Evolutionary conservation across 2,888 invertebrate genomes (phyloP).

Genomic region (Gnatocerus cornutus): DNA sequence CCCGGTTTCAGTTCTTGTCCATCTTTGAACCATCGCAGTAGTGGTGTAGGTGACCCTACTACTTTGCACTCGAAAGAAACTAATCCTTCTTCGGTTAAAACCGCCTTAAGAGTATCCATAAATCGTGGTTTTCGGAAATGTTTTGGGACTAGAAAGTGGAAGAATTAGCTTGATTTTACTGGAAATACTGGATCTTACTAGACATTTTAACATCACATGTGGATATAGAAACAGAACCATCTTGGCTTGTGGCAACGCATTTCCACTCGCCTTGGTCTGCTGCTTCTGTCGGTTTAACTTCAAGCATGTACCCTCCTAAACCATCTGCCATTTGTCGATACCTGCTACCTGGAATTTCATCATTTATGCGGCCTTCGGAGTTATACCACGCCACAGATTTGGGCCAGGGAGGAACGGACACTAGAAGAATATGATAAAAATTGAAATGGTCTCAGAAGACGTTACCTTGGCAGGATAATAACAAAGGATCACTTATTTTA

Average conservation of each 20-base stretch:
- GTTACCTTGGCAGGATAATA: slow-evolving; percentile 83
- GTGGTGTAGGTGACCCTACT: slow-evolving; percentile 91
- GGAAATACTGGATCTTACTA: slow-evolving; percentile 76
- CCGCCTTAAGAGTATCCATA: slow-evolving; percentile 91
- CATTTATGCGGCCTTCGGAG: slow-evolving; percentile 84
- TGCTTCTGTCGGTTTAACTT: slow-evolving; percentile 83
- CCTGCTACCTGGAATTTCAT: slow-evolving; percentile 74
- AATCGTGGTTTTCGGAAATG: slow-evolving; percentile 92
- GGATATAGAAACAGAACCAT: slow-evolving; percentile 84
- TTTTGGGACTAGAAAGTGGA: slow-evolving; percentile 82
- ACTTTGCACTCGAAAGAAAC: slow-evolving; percentile 96
- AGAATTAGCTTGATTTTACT: background rate
- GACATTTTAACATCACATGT: slow-evolving; percentile 84
- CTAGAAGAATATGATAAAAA: slow-evolving; percentile 67
- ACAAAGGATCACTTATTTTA: slow-evolving; percentile 84
- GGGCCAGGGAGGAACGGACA: slow-evolving; percentile 91
- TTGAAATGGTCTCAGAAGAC: no score
- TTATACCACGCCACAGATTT: slow-evolving; percentile 89
- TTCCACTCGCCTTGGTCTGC: slow-evolving; percentile 93
- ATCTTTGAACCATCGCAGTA: slow-evolving; percentile 93
- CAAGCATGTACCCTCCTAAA: slow-evolving; percentile 85
- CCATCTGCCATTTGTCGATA: slow-evolving; percentile 88
- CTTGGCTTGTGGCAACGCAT: slow-evolving; percentile 86
- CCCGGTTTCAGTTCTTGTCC: slow-evolving; percentile 93
- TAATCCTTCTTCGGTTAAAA: slow-evolving; percentile 91